Percentiles rank a stretch among this genome's conserved stretches.
Conservation (phyloP, 2,888 invertebrate species). For the Parnassius orleans region DNA sequence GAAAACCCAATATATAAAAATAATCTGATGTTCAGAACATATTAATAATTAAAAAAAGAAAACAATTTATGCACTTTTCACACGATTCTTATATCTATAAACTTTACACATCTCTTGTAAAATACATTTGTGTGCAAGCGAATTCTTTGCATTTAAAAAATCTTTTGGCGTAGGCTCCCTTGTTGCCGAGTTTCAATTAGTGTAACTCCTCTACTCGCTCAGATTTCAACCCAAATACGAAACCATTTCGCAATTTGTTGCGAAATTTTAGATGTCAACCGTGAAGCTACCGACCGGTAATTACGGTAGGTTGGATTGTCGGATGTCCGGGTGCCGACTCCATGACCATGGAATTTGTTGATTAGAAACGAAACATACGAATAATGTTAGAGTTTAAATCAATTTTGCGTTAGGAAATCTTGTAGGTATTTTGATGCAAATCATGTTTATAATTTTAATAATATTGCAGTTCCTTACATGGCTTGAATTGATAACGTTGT, state of each 20-base stretch:
- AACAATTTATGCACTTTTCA: no score
- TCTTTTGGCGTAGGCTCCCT: background rate
- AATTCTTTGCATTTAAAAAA: background rate
- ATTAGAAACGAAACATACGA: constrained; percentile 1
- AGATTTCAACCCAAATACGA: constrained; percentile 12
- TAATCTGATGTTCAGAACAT: no score
- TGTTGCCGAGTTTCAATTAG: constrained; percentile 23
- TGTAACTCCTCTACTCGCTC: background rate
- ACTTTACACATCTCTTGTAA: background rate
- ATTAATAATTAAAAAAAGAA: no score
- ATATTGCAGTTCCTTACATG: no score
- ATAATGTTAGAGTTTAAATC: background rate
- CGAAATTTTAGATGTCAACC: constrained; percentile 16
- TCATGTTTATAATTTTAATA: no score
- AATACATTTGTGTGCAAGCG: background rate
- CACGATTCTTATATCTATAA: no score
- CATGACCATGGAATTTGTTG: constrained; percentile 3
- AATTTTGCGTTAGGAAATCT: no score
- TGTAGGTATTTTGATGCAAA: no score
- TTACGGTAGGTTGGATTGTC: constrained; percentile 11
- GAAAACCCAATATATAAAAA: no score
- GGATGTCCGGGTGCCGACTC: constrained; percentile 3
- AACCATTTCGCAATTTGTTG: constrained; percentile 16
- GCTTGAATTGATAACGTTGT: no score
- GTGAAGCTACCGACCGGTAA: constrained; percentile 18